A percentile compares a stretch with the other conserved stretches of the same genome.
Conservation (phyloP, 2,888 invertebrate species). For the Himalopsyche tibetana region DNA sequence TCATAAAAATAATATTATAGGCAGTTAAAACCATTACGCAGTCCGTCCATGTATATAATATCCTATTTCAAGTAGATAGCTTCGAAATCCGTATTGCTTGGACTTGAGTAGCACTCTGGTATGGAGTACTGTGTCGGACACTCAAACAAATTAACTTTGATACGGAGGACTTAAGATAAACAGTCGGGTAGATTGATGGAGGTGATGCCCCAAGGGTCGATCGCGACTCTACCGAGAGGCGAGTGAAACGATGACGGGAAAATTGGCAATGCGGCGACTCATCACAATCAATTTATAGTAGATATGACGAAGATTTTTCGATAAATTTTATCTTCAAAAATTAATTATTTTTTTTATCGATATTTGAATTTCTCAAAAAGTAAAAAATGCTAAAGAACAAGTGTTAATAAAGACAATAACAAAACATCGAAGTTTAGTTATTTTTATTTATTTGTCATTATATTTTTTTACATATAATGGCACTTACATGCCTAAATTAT, state of each 20-base stretch:
- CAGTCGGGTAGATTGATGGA: conserved; percentile 45
- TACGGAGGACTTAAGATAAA: conserved; percentile 46
- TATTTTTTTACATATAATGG: too few species aligned
- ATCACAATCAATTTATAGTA: neutral
- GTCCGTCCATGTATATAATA: neutral
- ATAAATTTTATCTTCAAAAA: too few species aligned
- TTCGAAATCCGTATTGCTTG: neutral
- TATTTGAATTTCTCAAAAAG: too few species aligned
- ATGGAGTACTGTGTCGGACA: conserved; percentile 54
- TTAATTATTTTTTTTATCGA: too few species aligned
- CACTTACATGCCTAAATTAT: too few species aligned
- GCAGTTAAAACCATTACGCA: neutral
- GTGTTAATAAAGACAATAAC: too few species aligned
- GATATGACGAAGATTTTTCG: neutral
- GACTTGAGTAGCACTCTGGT: conserved; percentile 27
- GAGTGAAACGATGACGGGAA: neutral
- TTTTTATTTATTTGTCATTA: too few species aligned
- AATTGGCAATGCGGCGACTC: neutral
- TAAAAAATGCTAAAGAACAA: too few species aligned
- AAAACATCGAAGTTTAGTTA: too few species aligned
- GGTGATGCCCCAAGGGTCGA: conserved; percentile 39
- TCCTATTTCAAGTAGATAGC: neutral
- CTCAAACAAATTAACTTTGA: conserved; percentile 58
- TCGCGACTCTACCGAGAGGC: neutral
- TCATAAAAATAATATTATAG: too few species aligned